These are phyloP conservation scores for Lerista edwardsae DNA, from an alignment of 2,797 vertebrate genomes.

Conservation along the genomic window DNA sequence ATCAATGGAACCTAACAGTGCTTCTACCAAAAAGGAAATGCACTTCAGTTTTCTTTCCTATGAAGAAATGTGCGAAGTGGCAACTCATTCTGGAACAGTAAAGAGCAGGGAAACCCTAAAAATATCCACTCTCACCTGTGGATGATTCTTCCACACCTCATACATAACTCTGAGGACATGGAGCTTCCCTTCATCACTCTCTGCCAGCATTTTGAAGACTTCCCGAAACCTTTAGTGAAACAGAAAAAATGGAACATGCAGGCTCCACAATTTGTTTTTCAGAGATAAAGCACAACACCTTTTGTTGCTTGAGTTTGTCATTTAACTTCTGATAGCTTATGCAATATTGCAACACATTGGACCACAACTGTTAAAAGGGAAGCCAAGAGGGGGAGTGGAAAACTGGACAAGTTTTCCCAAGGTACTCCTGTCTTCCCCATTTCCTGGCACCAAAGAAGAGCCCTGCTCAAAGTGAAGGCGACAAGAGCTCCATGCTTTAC, in stretches of 20 bases:
- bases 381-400: not conserved
- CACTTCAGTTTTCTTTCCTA: not conserved
- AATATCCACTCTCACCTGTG: conserved; percentile 82
- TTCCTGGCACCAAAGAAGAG: not conserved
- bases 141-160: conserved; percentile 94
- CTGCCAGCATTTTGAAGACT: conserved; percentile 91
- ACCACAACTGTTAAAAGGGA: not conserved
- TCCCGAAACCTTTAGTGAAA: conserved; percentile 90
- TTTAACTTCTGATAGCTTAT: not conserved
- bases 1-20: not conserved
- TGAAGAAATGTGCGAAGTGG: not conserved
- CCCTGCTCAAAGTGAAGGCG: not conserved
- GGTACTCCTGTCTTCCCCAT: not conserved
- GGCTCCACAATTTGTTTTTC: not conserved
- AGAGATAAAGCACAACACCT: not conserved
- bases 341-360: not conserved
- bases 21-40: not conserved
- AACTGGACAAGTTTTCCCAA: not conserved
- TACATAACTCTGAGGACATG: conserved; percentile 94
- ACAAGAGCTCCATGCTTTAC: not conserved
- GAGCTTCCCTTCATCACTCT: conserved; percentile 94
- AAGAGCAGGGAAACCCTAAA: not conserved
- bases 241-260: conserved; percentile 8
- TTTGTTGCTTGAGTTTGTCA: not conserved
- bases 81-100: not conserved